Evolutionary conservation across 2,113 vertebrate genomes (phyloP).

Genomic region (Pavo muticus): DNA sequence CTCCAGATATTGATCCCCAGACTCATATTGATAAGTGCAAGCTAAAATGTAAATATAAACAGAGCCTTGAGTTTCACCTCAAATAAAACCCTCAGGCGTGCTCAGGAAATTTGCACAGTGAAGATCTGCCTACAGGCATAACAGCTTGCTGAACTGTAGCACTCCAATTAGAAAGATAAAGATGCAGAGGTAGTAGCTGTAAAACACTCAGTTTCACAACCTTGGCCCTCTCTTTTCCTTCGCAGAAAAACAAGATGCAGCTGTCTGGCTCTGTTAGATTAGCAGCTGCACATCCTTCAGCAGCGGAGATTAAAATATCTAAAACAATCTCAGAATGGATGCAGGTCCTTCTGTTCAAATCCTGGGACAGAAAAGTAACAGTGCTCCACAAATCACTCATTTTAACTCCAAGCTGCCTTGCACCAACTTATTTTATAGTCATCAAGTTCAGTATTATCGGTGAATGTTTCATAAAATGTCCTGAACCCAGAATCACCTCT

Average conservation of each 20-base stretch:
- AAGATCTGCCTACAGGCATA: constrained; percentile 52
- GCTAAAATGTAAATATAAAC: constrained; percentile 36
- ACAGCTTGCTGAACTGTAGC: not conserved
- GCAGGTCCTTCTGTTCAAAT: constrained; percentile 20
- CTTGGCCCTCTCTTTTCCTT: not conserved
- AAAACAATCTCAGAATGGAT: not conserved
- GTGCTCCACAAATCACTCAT: not conserved
- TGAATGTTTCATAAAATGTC: not conserved
- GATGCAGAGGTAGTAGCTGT: not conserved
- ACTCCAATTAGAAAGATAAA: not conserved
- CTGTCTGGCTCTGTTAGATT: not conserved
- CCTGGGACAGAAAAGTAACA: not conserved
- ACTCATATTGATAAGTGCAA: constrained; percentile 7
- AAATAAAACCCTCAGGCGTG: not conserved
- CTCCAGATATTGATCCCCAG: not conserved
- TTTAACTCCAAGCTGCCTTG: not conserved
- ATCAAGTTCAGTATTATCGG: not conserved
- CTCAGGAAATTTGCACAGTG: not conserved
- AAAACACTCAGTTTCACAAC: not conserved
- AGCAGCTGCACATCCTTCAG: not conserved
- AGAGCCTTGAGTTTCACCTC: constrained; percentile 24
- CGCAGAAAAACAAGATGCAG: not conserved
- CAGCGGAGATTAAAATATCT: not conserved
- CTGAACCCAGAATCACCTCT: not conserved
- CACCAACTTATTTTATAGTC: not conserved